These are phyloP conservation scores for Zosterops lateralis DNA, from an alignment of 2,113 vertebrate species.

Conservation along the genomic window DNA sequence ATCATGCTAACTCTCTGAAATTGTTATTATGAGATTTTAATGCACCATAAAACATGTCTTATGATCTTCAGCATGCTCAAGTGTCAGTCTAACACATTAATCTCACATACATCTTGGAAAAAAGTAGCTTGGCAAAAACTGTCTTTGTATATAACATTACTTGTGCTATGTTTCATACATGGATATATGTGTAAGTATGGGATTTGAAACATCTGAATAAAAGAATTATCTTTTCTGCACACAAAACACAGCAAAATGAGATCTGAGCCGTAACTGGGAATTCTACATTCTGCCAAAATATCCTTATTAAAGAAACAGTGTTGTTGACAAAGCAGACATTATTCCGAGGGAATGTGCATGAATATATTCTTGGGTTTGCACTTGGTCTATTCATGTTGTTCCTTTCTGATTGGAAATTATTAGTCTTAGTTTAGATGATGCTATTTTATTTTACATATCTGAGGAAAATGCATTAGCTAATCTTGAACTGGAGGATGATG, in stretches of 20 bases:
- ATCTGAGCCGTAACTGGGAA: neutral
- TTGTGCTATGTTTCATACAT: neutral
- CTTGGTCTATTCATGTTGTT: neutral
- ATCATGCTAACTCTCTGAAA: slow-evolving; percentile 40
- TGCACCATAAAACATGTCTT: slow-evolving; percentile 48
- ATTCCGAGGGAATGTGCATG: neutral
- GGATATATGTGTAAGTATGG: neutral
- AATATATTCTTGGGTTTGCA: neutral
- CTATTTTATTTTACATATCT: neutral
- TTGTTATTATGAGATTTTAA: slow-evolving; percentile 48
- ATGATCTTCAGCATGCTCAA: slow-evolving; percentile 21
- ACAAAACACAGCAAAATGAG: neutral
- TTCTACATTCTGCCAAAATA: neutral
- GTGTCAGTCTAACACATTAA: slow-evolving; percentile 1
- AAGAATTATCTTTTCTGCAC: neutral
- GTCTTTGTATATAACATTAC: neutral
- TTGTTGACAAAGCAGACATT: neutral
- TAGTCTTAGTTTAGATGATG: neutral
- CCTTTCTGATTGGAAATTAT: neutral
- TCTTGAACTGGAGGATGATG: neutral
- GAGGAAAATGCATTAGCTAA: neutral
- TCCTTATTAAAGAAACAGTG: neutral
- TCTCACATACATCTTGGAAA: neutral
- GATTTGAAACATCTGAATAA: neutral
- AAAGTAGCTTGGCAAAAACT: neutral